Percentiles rank a stretch among this genome's conserved stretches.
phyloP scores from a whole-genome alignment of 2,113 vertebrate species.

The Solea senegalensis region DNA sequence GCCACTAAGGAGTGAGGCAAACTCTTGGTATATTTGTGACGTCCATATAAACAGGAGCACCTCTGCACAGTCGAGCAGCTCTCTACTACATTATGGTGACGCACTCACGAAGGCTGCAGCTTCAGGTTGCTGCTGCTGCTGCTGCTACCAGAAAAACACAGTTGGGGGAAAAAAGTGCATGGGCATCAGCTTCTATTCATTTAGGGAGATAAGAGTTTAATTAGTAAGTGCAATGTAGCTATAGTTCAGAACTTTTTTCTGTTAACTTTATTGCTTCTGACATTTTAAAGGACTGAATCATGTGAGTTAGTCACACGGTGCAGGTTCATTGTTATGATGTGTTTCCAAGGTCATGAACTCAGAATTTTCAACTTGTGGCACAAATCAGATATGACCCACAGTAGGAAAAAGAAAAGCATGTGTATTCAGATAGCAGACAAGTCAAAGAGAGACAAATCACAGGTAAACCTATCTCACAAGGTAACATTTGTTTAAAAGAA shows the following conservation, averaged over 20 bases:
- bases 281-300: slow-evolving; percentile 47
- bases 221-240: slow-evolving; percentile 3
- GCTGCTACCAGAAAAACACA: slow-evolving; percentile 15
- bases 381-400: no score
- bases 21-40: slow-evolving; percentile 71
- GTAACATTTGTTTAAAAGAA: no score
- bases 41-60: slow-evolving; percentile 66
- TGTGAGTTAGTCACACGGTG: slow-evolving; percentile 53
- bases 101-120: background rate
- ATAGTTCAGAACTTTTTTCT: background rate
- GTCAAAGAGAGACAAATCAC: no score
- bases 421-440: no score
- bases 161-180: background rate
- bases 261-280: slow-evolving; percentile 23
- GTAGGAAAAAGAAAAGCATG: no score
- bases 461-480: no score
- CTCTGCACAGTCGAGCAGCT: slow-evolving; percentile 17
- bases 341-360: background rate
- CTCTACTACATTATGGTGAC: slow-evolving; percentile 11
- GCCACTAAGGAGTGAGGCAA: slow-evolving; percentile 69
- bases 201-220: slow-evolving; percentile 18
- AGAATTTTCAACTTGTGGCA: no score
- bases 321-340: slow-evolving; percentile 34
- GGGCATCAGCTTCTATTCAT: slow-evolving; percentile 2
- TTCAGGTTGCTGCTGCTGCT: slow-evolving; percentile 19